Base-by-base conservation (phyloP, 2,797 vertebrate genomes). In the Sebastiscus tertius region DNA sequence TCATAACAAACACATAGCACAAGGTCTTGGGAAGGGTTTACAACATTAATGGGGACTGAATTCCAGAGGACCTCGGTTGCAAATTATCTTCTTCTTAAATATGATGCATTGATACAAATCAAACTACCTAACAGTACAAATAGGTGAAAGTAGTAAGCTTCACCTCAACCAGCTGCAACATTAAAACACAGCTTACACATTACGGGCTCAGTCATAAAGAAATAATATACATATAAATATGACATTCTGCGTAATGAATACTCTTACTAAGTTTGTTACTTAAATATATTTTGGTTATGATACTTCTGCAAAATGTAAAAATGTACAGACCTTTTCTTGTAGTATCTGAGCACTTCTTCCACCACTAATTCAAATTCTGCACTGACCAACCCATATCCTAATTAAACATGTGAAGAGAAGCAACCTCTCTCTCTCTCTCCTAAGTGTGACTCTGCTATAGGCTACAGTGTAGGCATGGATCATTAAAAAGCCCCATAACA, bases 401-500 rank as follows among this genome's bases (percentile, higher is more conserved):
- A 65, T 76, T 46, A 76, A 68, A 64, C 39, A 13, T 46, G 13
- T 6, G 6, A 54, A 36, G 18, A 20, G 1, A 18, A 33, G 11
- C 24, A 63, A 29, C 65, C 20, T n/a, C 39, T 55, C 39, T 36
- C 34, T 29, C 24, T 27, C 36, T 27, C 10, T 63, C 42, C 22
- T 5, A 20, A 22, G 29, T 58, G 27, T 63, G 56, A 52, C 26
- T 22, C 39, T 77, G n/a, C 27, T 68, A 42, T 63, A 31, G 61
- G 56, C 69, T 54, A 6, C 36, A 46, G 62, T 52, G 24, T 5
- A 26, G 29, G 34, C 69, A 39, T 20, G 59, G 22, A 59, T 77
- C 52, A 82, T 75, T 86, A 79, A 71, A 85, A 65, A 31, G 46
- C 72, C 52, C 18, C 2, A 13, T 56, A 69, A 60, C 59, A 73